These are phyloP conservation scores for Malurus elegans DNA, from an alignment of 2,113 vertebrate species.

Conservation along the genomic window DNA sequence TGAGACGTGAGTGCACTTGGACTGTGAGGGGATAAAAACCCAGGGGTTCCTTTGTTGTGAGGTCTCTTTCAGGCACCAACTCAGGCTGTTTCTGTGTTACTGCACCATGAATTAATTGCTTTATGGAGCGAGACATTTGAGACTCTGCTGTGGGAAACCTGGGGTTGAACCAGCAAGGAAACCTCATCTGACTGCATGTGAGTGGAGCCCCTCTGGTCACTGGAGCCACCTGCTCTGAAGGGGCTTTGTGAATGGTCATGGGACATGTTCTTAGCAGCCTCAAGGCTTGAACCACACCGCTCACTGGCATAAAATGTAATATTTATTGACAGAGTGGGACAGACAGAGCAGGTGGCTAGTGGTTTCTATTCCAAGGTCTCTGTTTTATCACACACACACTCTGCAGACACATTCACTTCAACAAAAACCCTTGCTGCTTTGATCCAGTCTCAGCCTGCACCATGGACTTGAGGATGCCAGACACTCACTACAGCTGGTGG, in stretches of 20 bases:
- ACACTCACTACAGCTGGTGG: neutral
- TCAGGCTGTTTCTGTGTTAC: neutral
- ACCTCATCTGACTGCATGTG: neutral
- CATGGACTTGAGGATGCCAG: neutral
- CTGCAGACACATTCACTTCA: neutral
- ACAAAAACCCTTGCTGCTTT: neutral
- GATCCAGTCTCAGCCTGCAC: neutral
- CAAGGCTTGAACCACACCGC: neutral
- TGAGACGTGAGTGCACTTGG: fast-evolving
- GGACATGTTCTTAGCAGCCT: neutral
- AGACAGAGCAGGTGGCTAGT: neutral
- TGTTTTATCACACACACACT: neutral
- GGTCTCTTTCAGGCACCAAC: neutral
- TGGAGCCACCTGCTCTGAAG: neutral
- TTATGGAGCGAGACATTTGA: neutral
- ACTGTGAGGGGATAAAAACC: neutral
- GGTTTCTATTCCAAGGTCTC: neutral
- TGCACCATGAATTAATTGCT: neutral
- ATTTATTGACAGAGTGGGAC: neutral
- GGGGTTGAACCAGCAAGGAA: neutral
- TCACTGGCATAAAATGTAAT: neutral
- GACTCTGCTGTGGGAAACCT: neutral
- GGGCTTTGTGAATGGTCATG: neutral
- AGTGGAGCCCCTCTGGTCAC: neutral
- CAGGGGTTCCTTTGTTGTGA: neutral